Evolutionary conservation across 1,140 invertebrate species (phyloP).

Genomic region (Orius insidiosus): DNA sequence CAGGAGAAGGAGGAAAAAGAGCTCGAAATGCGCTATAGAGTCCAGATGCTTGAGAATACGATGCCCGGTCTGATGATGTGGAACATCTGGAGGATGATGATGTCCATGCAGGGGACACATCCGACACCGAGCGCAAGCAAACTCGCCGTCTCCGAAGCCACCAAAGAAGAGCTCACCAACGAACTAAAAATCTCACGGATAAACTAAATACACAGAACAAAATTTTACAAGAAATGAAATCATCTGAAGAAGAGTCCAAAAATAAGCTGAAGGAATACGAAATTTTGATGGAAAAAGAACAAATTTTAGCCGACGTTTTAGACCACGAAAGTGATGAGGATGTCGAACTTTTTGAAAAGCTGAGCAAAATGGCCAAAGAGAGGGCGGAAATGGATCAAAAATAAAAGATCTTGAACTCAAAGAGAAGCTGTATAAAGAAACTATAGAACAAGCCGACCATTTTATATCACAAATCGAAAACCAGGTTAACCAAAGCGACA

Average conservation of each 20-base stretch:
- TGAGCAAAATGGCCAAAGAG: conserved; percentile 16
- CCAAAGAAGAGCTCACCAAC: conserved; percentile 11
- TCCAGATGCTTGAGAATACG: conserved; percentile 41
- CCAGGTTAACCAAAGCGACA: conserved; percentile 30
- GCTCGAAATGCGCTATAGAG: conserved; percentile 34
- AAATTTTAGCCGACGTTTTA: background rate
- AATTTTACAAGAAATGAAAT: conserved; percentile 7
- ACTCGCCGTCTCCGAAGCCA: background rate
- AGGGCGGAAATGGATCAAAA: conserved; percentile 20
- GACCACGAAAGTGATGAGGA: conserved; percentile 4
- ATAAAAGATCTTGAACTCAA: conserved; percentile 24
- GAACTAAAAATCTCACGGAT: conserved; percentile 23
- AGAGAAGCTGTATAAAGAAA: conserved; percentile 49
- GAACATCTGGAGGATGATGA: conserved; percentile 31
- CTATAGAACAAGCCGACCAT: conserved; percentile 51
- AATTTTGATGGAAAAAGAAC: background rate
- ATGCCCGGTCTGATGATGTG: conserved; percentile 45
- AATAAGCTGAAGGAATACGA: conserved; percentile 11
- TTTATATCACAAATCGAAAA: conserved; percentile 52
- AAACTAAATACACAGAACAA: conserved; percentile 24
- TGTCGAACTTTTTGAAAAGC: conserved; percentile 13
- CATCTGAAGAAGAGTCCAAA: conserved; percentile 12
- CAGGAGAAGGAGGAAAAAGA: conserved; percentile 35
- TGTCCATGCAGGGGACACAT: conserved; percentile 6
- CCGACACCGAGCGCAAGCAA: background rate